A percentile compares a stretch with the other conserved stretches of the same genome.
phyloP scores from a whole-genome alignment of 1,140 invertebrate genomes.

The Thaumetopoea pityocampa region DNA sequence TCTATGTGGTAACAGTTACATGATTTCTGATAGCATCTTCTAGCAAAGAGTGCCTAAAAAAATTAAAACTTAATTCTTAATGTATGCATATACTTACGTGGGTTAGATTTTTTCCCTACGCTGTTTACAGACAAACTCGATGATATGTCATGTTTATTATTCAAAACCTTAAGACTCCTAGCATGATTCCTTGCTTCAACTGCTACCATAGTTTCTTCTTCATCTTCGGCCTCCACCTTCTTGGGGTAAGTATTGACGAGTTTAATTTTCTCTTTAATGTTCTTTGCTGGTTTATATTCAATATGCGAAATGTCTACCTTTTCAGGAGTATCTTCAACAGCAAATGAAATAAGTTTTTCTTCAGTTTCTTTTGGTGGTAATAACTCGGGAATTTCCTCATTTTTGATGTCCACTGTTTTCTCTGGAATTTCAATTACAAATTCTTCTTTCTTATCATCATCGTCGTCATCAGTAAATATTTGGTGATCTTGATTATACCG shows the following conservation, averaged over 20 bases:
- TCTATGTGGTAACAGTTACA: no score
- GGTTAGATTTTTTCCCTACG: constrained; percentile 60
- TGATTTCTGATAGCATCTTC: no score
- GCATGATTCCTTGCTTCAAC: constrained; percentile 76
- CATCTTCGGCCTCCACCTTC: constrained; percentile 66
- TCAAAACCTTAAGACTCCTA: constrained; percentile 48
- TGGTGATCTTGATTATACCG: constrained; percentile 52
- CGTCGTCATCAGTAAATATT: constrained; percentile 33
- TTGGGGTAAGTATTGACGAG: constrained; percentile 68
- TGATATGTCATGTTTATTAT: constrained; percentile 59
- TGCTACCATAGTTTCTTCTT: constrained; percentile 78
- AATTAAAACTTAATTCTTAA: no score
- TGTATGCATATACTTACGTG: constrained; percentile 62
- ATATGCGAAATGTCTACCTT: constrained; percentile 54
- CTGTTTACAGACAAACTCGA: constrained; percentile 71
- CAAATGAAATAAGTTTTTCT: constrained; percentile 69
- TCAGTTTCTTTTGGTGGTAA: constrained; percentile 46
- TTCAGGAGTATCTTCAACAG: constrained; percentile 68
- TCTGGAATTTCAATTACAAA: constrained; percentile 37
- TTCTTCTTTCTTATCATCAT: constrained; percentile 43
- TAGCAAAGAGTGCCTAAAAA: no score
- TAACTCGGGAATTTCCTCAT: constrained; percentile 61
- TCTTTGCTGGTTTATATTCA: constrained; percentile 68
- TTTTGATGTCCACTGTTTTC: constrained; percentile 42
- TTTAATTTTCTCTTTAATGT: constrained; percentile 72